Evolutionary conservation across 1,140 invertebrate genomes (phyloP).

Genomic region (Meloidogyne exigua): DNA sequence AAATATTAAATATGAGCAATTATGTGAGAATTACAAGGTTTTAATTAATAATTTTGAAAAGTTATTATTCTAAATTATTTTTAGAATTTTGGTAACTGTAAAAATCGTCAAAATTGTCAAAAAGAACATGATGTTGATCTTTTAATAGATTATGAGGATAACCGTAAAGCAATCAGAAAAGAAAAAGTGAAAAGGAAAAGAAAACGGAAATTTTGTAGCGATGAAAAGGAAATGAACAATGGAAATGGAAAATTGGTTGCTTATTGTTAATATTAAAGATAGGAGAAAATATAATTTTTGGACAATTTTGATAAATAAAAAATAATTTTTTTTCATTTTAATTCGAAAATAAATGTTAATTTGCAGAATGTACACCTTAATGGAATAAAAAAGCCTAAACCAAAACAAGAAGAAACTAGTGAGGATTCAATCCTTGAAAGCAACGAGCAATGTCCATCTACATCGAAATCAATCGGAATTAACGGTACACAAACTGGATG

Average conservation of each 20-base stretch:
- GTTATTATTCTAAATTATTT: not conserved
- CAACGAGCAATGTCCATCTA: not conserved
- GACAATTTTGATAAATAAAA: too few species aligned
- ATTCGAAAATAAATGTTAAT: not conserved
- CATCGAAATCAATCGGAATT: not conserved
- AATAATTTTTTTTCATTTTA: too few species aligned
- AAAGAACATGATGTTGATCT: constrained; percentile 28
- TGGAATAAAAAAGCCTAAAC: constrained; percentile 2
- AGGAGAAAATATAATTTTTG: too few species aligned
- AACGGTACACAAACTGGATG: too few species aligned
- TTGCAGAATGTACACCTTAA: not conserved
- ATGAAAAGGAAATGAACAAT: constrained; percentile 17
- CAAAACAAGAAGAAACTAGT: not conserved
- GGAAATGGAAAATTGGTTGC: not conserved
- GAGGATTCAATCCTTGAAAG: not conserved
- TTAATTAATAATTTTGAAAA: not conserved
- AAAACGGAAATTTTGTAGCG: not conserved
- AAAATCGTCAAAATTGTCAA: constrained; percentile 7
- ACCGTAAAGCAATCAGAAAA: not conserved
- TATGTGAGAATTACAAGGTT: constrained; percentile 17
- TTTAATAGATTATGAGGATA: constrained; percentile 20
- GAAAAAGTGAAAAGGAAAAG: not conserved
- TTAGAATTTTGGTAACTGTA: constrained; percentile 28
- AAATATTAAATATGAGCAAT: constrained; percentile 5
- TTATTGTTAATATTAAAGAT: too few species aligned